phyloP scores from a whole-genome alignment of 2,888 invertebrate species.

The Philereme vetulata region DNA sequence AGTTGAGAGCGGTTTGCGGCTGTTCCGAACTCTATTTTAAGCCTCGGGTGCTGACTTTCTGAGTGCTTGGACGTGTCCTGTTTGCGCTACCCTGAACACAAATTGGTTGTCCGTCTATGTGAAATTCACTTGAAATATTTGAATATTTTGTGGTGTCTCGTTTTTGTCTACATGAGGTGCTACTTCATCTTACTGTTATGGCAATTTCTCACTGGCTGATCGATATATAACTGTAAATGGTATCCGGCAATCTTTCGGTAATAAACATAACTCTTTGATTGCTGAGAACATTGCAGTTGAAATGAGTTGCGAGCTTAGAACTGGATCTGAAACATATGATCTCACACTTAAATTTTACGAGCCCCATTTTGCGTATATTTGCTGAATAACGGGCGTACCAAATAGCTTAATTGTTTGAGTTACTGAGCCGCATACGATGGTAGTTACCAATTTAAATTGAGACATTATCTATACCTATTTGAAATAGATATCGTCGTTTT shows the following conservation, averaged over 20 bases:
- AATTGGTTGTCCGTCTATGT: conserved; percentile 19
- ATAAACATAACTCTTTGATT: conserved; percentile 41
- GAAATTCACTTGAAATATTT: conserved; percentile 6
- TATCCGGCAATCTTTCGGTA: conserved; percentile 32
- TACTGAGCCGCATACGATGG: conserved; percentile 15
- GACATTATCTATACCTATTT: background rate
- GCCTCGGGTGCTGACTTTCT: conserved; percentile 61
- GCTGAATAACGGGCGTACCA: conserved; percentile 54
- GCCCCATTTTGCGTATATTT: conserved; percentile 48
- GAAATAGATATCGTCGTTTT: too few relatives aligned
- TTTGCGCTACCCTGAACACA: conserved; percentile 33
- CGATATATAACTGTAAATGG: conserved; percentile 31
- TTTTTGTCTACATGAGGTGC: conserved; percentile 9
- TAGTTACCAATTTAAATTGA: conserved; percentile 12
- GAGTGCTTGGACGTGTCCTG: conserved; percentile 74
- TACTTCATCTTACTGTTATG: conserved; percentile 30
- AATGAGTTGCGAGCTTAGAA: conserved; percentile 41
- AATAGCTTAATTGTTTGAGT: conserved; percentile 55
- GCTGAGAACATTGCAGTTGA: conserved; percentile 35
- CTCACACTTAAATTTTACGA: conserved; percentile 50
- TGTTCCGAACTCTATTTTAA: conserved; percentile 61
- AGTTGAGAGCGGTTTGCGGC: conserved; percentile 65
- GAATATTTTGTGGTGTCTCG: background rate
- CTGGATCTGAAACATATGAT: conserved; percentile 41
- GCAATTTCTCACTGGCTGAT: conserved; percentile 37